Percentiles rank a stretch among this genome's conserved stretches.
Evolutionary conservation across 2,888 invertebrate genomes (phyloP).

Genomic region (Digitonthophagus gazella): DNA sequence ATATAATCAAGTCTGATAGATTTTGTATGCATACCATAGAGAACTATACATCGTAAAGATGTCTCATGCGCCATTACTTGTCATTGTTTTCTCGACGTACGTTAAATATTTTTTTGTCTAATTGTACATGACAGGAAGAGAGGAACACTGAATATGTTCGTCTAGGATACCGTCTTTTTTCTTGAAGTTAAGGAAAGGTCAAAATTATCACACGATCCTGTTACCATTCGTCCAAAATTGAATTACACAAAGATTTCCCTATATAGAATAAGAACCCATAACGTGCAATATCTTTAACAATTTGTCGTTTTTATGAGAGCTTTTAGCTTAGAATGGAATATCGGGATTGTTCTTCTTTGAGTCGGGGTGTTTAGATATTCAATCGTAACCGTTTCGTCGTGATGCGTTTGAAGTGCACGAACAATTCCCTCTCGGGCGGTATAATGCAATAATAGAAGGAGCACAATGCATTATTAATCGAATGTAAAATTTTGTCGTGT

Average conservation of each 20-base stretch:
- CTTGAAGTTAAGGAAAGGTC: background rate
- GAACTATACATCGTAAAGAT: no score
- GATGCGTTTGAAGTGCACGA: background rate
- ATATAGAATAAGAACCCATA: background rate
- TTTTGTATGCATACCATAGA: no score
- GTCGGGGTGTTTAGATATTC: background rate
- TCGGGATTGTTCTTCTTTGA: background rate
- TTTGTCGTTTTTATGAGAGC: background rate
- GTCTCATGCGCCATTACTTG: no score
- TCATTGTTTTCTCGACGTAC: no score
- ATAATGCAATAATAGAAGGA: background rate
- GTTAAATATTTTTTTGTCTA: no score
- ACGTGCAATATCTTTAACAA: background rate
- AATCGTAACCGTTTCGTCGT: background rate
- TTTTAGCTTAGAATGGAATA: background rate
- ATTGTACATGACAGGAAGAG: no score
- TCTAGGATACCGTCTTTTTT: background rate
- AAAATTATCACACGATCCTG: background rate
- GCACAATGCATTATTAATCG: background rate
- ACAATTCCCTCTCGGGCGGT: background rate
- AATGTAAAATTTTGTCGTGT: background rate
- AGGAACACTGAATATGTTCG: no score
- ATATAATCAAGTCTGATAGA: no score
- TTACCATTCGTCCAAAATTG: background rate
- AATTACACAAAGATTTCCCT: background rate